Evolutionary conservation across 2,888 invertebrate genomes (phyloP).

Genomic region (Argyra leucocephala): DNA sequence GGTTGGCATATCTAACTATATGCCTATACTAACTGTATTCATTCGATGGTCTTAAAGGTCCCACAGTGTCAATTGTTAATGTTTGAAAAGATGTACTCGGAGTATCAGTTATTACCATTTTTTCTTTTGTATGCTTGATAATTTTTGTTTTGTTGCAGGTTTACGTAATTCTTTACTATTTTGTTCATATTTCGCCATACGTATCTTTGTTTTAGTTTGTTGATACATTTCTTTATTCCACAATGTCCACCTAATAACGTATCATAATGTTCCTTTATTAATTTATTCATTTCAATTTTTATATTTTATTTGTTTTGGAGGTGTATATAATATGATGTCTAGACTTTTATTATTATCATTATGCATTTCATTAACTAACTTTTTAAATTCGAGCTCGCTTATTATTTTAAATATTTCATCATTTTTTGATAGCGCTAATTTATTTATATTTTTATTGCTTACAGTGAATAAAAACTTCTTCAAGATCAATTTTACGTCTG

Average conservation of each 20-base stretch:
- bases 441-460: constrained; percentile 5
- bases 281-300: constrained; percentile 10
- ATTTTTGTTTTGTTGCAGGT: no score
- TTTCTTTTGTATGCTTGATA: no score
- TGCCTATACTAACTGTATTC: no score
- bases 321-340: constrained; percentile 10
- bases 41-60: no score
- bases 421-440: constrained; percentile 10
- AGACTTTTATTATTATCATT: not conserved
- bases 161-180: not conserved
- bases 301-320: constrained; percentile 11
- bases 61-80: no score
- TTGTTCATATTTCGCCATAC: constrained; percentile 12
- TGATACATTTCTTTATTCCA: constrained; percentile 17
- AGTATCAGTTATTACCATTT: no score
- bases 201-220: constrained; percentile 17
- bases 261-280: constrained; percentile 14
- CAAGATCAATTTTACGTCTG: constrained; percentile 9
- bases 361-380: constrained; percentile 9
- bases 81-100: no score
- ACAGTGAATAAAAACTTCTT: constrained; percentile 10
- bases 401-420: constrained; percentile 13
- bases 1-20: constrained; percentile 9
- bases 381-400: constrained; percentile 4
- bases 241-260: constrained; percentile 15